phyloP scores from a whole-genome alignment of 2,888 invertebrate genomes.

The Chloroclysta siterata region DNA sequence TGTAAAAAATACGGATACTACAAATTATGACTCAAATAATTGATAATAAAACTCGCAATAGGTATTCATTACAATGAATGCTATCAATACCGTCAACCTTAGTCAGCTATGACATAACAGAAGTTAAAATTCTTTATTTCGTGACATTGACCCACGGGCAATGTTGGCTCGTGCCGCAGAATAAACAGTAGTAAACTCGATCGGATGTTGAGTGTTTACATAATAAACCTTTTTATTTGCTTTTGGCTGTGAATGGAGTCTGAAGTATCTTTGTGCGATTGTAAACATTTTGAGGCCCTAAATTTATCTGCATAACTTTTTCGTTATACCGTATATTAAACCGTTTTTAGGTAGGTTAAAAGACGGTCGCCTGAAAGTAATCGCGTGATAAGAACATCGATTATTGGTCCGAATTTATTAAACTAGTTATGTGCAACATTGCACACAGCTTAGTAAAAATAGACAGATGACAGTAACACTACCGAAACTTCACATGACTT shows the following conservation, averaged over 20 bases:
- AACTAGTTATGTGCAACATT: too few species aligned
- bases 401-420: too few species aligned
- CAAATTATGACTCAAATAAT: too few species aligned
- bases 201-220: conserved; percentile 11
- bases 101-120: conserved; percentile 17
- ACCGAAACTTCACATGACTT: too few species aligned
- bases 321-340: neutral
- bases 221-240: conserved; percentile 17
- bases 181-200: neutral
- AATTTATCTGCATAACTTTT: neutral
- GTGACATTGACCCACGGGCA: conserved; percentile 35
- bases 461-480: too few species aligned
- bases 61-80: conserved; percentile 46
- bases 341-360: neutral
- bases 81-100: conserved; percentile 20
- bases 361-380: too few species aligned
- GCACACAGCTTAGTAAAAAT: too few species aligned
- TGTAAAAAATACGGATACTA: too few species aligned
- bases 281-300: conserved; percentile 5
- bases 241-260: conserved; percentile 7
- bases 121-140: conserved; percentile 30
- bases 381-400: too few species aligned
- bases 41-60: conserved; percentile 41
- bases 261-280: conserved; percentile 10
- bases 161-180: conserved; percentile 3